These are phyloP conservation scores for Halictus rubicundus DNA, from an alignment of 1,140 invertebrate genomes.

Conservation along the genomic window DNA sequence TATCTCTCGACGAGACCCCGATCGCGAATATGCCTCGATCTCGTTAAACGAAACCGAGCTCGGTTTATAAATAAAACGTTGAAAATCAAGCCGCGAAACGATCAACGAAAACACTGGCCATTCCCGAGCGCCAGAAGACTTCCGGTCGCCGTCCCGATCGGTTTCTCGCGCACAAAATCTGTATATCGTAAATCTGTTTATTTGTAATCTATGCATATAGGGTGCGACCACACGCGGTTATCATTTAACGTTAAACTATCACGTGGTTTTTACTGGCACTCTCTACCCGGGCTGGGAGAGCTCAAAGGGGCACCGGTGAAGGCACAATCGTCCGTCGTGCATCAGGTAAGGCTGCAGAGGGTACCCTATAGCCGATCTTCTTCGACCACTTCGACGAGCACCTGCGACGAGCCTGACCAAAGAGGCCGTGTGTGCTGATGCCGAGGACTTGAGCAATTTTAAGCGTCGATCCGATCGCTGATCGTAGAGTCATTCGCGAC, in stretches of 20 bases:
- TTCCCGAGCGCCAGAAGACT: conserved; percentile 40
- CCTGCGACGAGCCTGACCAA: conserved; percentile 30
- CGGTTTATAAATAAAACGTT: neutral
- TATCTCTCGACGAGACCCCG: too few species aligned
- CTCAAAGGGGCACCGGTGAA: conserved; percentile 56
- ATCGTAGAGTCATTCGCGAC: conserved; percentile 55
- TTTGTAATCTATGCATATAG: neutral
- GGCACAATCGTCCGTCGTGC: conserved; percentile 57
- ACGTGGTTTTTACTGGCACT: conserved; percentile 49
- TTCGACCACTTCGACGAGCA: conserved; percentile 51
- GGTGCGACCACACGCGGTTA: conserved; percentile 1
- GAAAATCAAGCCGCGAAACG: conserved; percentile 18
- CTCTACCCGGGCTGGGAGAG: neutral
- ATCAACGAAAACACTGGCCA: conserved; percentile 55
- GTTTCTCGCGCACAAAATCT: neutral
- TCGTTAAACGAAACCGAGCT: conserved; percentile 32
- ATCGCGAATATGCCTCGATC: neutral
- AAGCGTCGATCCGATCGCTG: conserved; percentile 54
- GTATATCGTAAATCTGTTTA: neutral
- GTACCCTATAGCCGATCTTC: neutral
- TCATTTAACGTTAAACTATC: conserved; percentile 59
- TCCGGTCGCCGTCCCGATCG: neutral
- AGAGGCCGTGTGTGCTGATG: neutral
- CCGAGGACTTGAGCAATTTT: conserved; percentile 64
- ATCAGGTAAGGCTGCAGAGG: conserved; percentile 30